Evolutionary conservation across 2,797 vertebrate genomes (phyloP).

Genomic region (Acanthurus tractus): DNA sequence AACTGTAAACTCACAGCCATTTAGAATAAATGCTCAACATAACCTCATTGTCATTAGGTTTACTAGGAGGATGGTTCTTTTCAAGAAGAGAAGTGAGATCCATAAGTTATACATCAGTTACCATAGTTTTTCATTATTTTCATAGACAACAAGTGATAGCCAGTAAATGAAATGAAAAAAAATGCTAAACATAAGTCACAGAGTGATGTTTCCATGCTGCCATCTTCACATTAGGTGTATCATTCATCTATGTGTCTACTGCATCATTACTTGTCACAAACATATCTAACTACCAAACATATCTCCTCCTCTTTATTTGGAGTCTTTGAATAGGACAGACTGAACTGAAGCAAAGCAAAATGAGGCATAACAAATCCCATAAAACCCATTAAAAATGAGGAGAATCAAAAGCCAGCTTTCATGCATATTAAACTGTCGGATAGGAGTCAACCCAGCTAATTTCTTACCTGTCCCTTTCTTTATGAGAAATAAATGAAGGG

Average conservation of each 20-base stretch:
- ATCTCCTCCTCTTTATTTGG: conserved; percentile 37
- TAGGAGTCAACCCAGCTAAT: too few relatives aligned
- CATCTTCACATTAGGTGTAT: neutral
- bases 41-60: too few relatives aligned
- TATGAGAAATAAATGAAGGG: too few relatives aligned
- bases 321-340: conserved; percentile 13
- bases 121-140: neutral
- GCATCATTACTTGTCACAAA: conserved; percentile 21
- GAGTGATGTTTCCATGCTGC: neutral
- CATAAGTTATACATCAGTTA: neutral
- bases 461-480: too few relatives aligned
- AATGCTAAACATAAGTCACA: neutral
- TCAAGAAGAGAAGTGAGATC: too few relatives aligned
- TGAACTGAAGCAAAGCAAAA: conserved; percentile 7
- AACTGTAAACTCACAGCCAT: too few relatives aligned
- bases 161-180: neutral
- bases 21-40: too few relatives aligned
- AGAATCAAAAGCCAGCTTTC: neutral
- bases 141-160: neutral
- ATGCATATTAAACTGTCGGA: too few relatives aligned
- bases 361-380: conserved; percentile 24
- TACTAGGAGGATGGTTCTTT: too few relatives aligned
- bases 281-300: conserved; percentile 34
- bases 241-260: neutral
- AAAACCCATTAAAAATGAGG: conserved; percentile 3